phyloP scores from a whole-genome alignment of 2,113 vertebrate genomes.

The Pardalotus punctatus region DNA sequence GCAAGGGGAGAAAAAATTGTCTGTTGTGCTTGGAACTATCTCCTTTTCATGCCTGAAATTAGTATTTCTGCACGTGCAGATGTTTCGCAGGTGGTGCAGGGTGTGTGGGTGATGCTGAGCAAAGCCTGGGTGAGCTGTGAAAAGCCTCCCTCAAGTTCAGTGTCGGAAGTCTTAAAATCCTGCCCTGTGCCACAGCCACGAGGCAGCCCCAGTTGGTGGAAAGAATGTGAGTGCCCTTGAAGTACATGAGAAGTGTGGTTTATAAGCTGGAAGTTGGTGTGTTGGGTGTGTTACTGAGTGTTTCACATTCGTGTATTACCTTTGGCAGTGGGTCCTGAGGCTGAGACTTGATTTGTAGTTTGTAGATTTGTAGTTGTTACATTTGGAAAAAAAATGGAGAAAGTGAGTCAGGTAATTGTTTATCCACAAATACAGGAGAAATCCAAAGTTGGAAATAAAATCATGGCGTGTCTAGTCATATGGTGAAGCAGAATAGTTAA shows the following conservation, averaged over 20 bases:
- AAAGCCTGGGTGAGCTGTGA: neutral
- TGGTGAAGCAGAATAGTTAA: neutral
- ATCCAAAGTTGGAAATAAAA: neutral
- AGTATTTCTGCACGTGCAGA: neutral
- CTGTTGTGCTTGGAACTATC: neutral
- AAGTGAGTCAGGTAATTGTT: neutral
- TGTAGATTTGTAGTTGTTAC: neutral
- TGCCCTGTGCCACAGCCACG: neutral
- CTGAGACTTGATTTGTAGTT: neutral
- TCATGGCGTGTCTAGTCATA: neutral
- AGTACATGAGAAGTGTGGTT: neutral
- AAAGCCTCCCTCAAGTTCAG: neutral
- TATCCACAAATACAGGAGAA: neutral
- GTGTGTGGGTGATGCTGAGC: neutral
- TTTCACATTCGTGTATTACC: accelerated
- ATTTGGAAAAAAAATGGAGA: neutral
- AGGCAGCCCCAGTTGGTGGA: neutral
- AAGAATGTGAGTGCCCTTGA: too few relatives aligned
- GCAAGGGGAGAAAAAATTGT: neutral
- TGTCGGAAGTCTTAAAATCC: neutral
- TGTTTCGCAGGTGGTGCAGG: neutral
- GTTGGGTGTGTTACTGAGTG: neutral
- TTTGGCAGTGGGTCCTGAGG: neutral
- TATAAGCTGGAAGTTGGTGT: neutral
- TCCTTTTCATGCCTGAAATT: neutral